Evolutionary conservation across 2,113 vertebrate genomes (phyloP), one percentile per base, ranked within the genome.

Genomic region (Helogale parvula): DNA sequence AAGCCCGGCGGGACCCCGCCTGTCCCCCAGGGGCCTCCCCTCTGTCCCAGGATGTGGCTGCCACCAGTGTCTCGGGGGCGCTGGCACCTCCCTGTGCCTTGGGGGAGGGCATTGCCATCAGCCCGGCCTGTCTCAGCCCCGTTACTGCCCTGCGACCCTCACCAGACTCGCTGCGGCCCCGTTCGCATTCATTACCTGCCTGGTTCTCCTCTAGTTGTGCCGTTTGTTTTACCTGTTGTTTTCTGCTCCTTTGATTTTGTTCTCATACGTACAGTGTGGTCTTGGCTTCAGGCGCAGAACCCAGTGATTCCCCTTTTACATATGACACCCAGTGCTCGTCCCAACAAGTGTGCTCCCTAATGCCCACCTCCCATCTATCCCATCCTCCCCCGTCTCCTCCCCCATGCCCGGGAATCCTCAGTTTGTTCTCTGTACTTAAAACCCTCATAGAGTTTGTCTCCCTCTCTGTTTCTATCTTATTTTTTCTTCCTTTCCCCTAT

Each of bases 1-100:
- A 99, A 99, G 99, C 96, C 72, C 29, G 16, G 19, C 1, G 5
- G 21, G 50, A 1, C 2, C 4, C 0, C 3, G 10, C 5, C 7
- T 0, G 19, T 5, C 4, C 45, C 25, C 74, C 1, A 3, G 12
- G 0, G 3, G 17, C 41, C 50, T 21, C 21, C 41, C 77, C 60
- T 65, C 6, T 2, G 2, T 19, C 65, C 35, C 29, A 1, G 13
- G 12, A 2, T 3, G 16, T 12, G 21, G 8, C 19, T 4, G 35
- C 52, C 2, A 2, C 25, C 0, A 0, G 50, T 6, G 29, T 35
- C 65, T 74, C 5, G 12, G 2, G 21, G n/a, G 19, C 5, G 1
- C 35, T 6, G 35, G 21, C 21, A 5, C 2, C 21, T 5, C 35
- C 71, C 71, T n/a, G n/a, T 5, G 6, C 21, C 35, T 25, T 25